Evolutionary conservation across 2,888 invertebrate genomes (phyloP).

Genomic region (Dasypogon diadema): DNA sequence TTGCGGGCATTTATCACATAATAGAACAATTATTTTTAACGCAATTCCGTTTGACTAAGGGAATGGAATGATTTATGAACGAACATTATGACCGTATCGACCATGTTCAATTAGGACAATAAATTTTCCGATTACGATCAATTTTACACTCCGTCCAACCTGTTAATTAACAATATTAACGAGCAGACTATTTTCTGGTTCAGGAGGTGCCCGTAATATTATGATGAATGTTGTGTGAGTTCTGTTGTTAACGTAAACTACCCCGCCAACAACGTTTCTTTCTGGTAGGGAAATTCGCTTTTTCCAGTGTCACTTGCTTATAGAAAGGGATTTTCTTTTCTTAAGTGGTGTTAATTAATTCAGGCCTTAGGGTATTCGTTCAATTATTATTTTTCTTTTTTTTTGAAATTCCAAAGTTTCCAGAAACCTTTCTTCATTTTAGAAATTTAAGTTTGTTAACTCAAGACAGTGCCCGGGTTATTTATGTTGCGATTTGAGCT

Average conservation of each 20-base stretch:
- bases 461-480: background rate
- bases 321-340: background rate
- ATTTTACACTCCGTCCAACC: constrained; percentile 38
- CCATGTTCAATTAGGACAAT: constrained; percentile 29
- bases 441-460: constrained; percentile 8
- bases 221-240: constrained; percentile 12
- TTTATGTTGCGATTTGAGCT: constrained; percentile 30
- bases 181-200: background rate
- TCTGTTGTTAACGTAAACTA: background rate
- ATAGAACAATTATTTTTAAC: constrained; percentile 8
- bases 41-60: background rate
- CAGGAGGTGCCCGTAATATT: constrained; percentile 3
- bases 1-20: constrained; percentile 31
- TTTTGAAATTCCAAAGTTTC: background rate
- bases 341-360: constrained; percentile 1
- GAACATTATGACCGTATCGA: background rate
- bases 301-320: background rate
- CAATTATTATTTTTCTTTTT: too few species aligned
- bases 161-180: constrained; percentile 36
- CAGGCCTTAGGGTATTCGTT: background rate
- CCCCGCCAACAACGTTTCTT: background rate
- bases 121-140: constrained; percentile 36
- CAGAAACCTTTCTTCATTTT: background rate
- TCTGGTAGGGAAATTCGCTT: background rate
- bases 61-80: constrained; percentile 1